These are phyloP conservation scores for Spatulosminthurus flaviceps DNA, from an alignment of 2,888 invertebrate genomes.

Conservation along the genomic window DNA sequence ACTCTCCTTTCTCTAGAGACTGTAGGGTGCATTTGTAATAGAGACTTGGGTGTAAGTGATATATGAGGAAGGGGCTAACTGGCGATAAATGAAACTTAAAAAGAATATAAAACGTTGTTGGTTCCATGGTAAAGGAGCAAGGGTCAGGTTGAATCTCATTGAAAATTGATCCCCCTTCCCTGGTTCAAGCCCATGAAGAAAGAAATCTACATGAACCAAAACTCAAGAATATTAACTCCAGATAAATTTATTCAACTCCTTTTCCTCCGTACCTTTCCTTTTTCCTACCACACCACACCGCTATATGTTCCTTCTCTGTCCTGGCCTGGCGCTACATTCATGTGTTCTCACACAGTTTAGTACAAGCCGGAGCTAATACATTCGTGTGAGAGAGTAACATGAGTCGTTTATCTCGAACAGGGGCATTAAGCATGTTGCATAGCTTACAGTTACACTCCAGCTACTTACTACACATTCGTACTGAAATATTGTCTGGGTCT, in stretches of 20 bases:
- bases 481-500: conserved; percentile 7
- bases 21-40: conserved; percentile 58
- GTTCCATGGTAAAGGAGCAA: not conserved
- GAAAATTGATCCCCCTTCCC: conserved; percentile 39
- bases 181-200: too few relatives aligned
- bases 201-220: conserved; percentile 8
- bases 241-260: not conserved
- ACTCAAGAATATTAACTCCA: not conserved
- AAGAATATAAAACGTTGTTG: conserved; percentile 37
- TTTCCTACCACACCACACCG: too few relatives aligned
- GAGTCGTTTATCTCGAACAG: not conserved
- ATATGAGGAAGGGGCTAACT: conserved; percentile 49
- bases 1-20: conserved; percentile 18
- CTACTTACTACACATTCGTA: not conserved
- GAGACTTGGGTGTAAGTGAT: conserved; percentile 45
- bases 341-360: not conserved
- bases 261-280: not conserved
- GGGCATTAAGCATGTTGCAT: not conserved
- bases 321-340: too few relatives aligned
- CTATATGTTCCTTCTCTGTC: too few relatives aligned
- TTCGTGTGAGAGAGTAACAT: conserved; percentile 39
- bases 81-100: conserved; percentile 55
- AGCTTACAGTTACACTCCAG: not conserved
- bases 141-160: conserved; percentile 32
- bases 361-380: conserved; percentile 30